Evolutionary conservation across 2,797 vertebrate genomes (phyloP), one percentile per base, ranked within the genome.

Genomic region (Ataeniobius toweri): DNA sequence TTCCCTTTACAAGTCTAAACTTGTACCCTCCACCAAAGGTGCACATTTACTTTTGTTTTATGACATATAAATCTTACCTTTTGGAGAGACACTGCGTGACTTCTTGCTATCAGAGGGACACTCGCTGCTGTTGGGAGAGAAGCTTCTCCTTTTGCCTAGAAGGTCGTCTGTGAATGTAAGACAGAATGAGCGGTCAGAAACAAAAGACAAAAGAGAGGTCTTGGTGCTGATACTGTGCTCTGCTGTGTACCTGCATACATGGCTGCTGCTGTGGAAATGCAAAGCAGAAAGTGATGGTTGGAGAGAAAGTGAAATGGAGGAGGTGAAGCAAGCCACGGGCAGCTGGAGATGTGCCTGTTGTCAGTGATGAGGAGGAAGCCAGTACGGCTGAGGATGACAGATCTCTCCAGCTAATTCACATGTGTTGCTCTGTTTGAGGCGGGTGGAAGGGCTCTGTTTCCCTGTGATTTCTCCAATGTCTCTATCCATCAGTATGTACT

Each of bases 51-150:
- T 46, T 46, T 48, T 26, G 44, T 46, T 48, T 69, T 18, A 26
- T 69, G 44, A 48, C 44, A 48, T 46, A 26, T 46, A 7, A 69
- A 48, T 87, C 96, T 92, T 96, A 99, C 98, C 98, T 97, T 97
- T 98, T 58, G 98, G 98, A 84, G 97, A 98, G 82, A 96, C 95
- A 85, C 97, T 98, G 86, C 98, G 95, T 81, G 96, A 95, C 95
- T 97, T 99, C 96, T 99, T 99, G 95, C 94, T 97, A 89, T 98
- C 97, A 39, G 97, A 95, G 79, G 97, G 98, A 94, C 97, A 98
- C 92, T 98, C 97, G 59, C 97, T 97, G 96, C 95, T 97, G 94
- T 95, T 97, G 59, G 97, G 96, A 86, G 97, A 97, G 91, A 96
- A 96, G 93, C 96, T 96, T 96, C 96, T 95, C 89, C 97, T 97